Conservation (phyloP, 2,113 vertebrate genomes). For the Peucedramus taeniatus region DNA sequence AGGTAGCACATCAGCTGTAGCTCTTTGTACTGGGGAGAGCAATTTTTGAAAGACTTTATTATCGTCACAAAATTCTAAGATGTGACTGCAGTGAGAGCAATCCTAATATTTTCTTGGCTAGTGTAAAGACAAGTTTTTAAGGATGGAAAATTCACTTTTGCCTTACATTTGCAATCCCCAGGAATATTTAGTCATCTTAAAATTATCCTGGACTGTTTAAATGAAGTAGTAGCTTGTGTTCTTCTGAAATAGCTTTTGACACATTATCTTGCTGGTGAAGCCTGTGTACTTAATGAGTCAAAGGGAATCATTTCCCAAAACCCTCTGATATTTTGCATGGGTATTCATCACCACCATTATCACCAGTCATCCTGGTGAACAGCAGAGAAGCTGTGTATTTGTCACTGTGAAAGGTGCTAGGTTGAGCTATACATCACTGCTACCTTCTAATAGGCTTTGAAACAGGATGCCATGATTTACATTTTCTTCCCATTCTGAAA, state of each 20-base stretch:
- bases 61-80: background rate
- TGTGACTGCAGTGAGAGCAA: background rate
- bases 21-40: background rate
- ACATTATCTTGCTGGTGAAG: constrained; percentile 1
- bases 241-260: constrained; percentile 34
- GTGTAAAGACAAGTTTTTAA: background rate
- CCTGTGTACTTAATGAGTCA: constrained; percentile 44
- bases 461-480: background rate
- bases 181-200: background rate
- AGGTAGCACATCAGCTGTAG: background rate
- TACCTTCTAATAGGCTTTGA: constrained; percentile 60
- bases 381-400: constrained; percentile 59
- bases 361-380: constrained; percentile 29
- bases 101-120: background rate
- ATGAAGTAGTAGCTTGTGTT: constrained; percentile 12
- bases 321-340: constrained; percentile 1
- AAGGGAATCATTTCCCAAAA: constrained; percentile 36
- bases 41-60: constrained; percentile 24
- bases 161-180: constrained; percentile 8
- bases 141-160: constrained; percentile 12
- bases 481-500: background rate
- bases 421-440: constrained; percentile 49
- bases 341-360: constrained; percentile 71
- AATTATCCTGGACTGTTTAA: constrained; percentile 29
- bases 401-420: constrained; percentile 62